phyloP scores from a whole-genome alignment of 2,888 invertebrate species.

The Lasioglossum figueresi region DNA sequence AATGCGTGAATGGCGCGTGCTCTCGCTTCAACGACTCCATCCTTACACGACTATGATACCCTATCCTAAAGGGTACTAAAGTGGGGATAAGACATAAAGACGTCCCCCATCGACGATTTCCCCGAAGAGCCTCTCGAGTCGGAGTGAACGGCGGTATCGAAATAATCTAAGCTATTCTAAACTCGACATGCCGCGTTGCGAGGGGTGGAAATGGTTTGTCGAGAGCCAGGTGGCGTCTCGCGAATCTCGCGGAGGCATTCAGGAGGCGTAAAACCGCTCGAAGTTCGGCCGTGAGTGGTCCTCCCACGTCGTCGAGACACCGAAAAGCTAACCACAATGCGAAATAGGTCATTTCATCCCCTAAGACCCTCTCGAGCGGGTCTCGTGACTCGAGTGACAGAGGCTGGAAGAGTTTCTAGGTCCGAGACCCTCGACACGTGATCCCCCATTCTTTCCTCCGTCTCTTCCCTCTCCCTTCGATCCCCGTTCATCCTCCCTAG shows the following conservation, averaged over 20 bases:
- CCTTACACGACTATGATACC: not conserved
- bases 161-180: not conserved
- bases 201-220: not conserved
- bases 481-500: constrained; percentile 23
- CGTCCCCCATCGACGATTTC: not conserved
- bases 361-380: constrained; percentile 57
- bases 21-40: not conserved
- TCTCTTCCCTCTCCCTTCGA: constrained; percentile 2
- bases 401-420: constrained; percentile 54
- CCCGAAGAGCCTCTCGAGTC: not conserved
- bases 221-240: not conserved
- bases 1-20: too few relatives aligned
- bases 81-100: not conserved
- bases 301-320: not conserved
- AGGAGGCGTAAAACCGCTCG: not conserved
- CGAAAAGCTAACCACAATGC: constrained; percentile 56
- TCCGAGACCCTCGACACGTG: constrained; percentile 49
- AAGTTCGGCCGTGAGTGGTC: not conserved
- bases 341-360: constrained; percentile 76
- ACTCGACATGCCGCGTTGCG: not conserved
- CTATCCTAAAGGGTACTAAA: not conserved
- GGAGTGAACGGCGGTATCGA: not conserved
- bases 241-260: not conserved
- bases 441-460: constrained; percentile 23
- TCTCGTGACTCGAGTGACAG: constrained; percentile 50